Conservation (phyloP, 2,888 invertebrate genomes). For the Syrphus vitripennis region DNA sequence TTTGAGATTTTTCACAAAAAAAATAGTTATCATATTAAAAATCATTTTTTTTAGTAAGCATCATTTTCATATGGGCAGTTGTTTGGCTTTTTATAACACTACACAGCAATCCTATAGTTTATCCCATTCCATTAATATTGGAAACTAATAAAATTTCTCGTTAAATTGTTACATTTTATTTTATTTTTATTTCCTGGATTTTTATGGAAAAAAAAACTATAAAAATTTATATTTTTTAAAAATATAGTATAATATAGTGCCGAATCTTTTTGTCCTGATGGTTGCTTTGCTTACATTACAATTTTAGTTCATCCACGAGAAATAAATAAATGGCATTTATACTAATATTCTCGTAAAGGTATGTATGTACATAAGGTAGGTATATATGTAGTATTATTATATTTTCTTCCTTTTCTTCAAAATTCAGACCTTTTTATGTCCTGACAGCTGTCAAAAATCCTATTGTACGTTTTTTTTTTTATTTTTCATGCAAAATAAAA, state of each 20-base stretch:
- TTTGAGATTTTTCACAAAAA: constrained; percentile 8
- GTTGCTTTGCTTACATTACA: background rate
- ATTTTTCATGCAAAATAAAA: constrained; percentile 7
- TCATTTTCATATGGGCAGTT: constrained; percentile 37
- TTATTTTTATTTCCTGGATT: constrained; percentile 25
- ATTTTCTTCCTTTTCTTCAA: constrained; percentile 11
- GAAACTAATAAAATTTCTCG: constrained; percentile 50
- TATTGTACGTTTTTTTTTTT: constrained; percentile 32
- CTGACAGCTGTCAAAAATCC: constrained; percentile 68
- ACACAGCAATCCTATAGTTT: constrained; percentile 36
- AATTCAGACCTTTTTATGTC: constrained; percentile 50
- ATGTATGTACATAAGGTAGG: background rate
- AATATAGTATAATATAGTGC: constrained; percentile 11
- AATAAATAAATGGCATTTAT: constrained; percentile 44
- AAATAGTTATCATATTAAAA: background rate
- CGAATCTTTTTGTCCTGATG: constrained; percentile 32
- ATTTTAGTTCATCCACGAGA: constrained; percentile 15
- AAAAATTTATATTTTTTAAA: constrained; percentile 7
- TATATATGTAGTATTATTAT: background rate
- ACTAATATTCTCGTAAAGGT: constrained; percentile 8
- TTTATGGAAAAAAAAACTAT: constrained; percentile 32
- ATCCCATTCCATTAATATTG: constrained; percentile 55
- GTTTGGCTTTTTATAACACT: constrained; percentile 16
- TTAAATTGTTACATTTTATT: constrained; percentile 22
- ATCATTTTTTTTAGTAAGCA: constrained; percentile 13